phyloP scores from a whole-genome alignment of 2,888 invertebrate genomes.

The Sarcophaga carnaria region DNA sequence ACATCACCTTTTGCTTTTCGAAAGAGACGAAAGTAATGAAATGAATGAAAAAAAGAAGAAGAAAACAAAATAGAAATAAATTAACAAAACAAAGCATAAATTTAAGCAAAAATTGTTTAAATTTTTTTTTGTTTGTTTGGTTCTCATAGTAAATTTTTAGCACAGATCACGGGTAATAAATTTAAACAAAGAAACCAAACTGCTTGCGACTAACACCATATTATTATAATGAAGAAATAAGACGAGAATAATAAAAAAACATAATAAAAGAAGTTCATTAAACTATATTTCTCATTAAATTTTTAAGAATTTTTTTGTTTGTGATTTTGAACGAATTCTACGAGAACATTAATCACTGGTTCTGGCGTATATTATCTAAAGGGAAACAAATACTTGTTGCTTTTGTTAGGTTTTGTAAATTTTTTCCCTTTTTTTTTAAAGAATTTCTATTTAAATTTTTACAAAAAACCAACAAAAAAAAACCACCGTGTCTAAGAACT shows the following conservation, averaged over 20 bases:
- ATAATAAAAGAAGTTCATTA: conserved; percentile 32
- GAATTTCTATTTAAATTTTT: no score
- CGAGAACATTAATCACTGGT: conserved; percentile 31
- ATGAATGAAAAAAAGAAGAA: no score
- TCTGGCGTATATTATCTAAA: no score
- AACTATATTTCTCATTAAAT: conserved; percentile 34
- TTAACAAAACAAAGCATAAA: conserved; percentile 6
- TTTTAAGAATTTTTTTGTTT: neutral
- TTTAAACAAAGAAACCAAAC: neutral
- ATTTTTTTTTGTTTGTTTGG: no score
- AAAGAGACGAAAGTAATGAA: no score
- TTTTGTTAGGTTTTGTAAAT: conserved; percentile 8
- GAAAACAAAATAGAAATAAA: neutral
- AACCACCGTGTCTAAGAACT: neutral
- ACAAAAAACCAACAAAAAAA: neutral
- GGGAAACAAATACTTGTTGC: neutral
- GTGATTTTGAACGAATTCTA: neutral
- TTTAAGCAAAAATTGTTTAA: neutral
- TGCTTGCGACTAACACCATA: neutral
- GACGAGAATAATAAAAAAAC: no score
- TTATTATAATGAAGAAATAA: neutral
- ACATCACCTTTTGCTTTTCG: no score
- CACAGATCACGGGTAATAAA: neutral
- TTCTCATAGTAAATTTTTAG: neutral
- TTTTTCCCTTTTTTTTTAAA: neutral